Evolutionary conservation across 1,140 invertebrate genomes (phyloP).

Genomic region (Nixonia krombeini): DNA sequence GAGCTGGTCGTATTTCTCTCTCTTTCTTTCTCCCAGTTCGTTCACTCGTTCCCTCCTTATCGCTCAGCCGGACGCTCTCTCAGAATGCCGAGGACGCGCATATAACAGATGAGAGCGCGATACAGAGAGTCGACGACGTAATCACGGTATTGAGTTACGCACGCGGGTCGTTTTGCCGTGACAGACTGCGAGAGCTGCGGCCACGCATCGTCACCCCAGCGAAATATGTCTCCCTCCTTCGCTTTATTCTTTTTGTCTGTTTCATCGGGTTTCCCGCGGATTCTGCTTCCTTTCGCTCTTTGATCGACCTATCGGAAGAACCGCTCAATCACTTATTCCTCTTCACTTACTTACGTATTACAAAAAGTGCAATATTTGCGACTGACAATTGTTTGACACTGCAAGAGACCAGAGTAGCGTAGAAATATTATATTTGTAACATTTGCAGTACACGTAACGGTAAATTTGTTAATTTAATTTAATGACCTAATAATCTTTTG

Average conservation of each 20-base stretch:
- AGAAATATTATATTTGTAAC: too few species aligned
- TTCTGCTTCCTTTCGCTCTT: background rate
- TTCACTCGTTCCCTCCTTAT: too few species aligned
- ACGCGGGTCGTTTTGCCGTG: constrained; percentile 28
- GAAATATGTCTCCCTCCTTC: background rate
- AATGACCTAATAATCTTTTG: too few species aligned
- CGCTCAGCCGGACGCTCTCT: too few species aligned
- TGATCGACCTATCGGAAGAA: background rate
- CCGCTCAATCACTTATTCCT: too few species aligned
- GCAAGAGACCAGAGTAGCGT: too few species aligned
- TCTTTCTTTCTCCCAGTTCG: constrained; percentile 29
- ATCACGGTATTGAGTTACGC: constrained; percentile 48
- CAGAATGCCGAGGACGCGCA: constrained; percentile 32
- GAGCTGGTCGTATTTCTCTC: too few species aligned
- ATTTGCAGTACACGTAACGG: too few species aligned
- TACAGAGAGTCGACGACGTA: constrained; percentile 43
- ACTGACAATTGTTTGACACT: too few species aligned
- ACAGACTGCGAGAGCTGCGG: constrained; percentile 27
- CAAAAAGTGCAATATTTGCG: too few species aligned
- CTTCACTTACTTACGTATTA: too few species aligned
- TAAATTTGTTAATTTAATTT: too few species aligned
- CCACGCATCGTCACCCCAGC: constrained; percentile 17
- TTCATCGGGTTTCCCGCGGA: background rate
- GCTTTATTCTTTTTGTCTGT: background rate
- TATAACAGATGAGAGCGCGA: constrained; percentile 35